Conservation (phyloP, 1,140 invertebrate genomes). For the Parapsyche elsis region DNA sequence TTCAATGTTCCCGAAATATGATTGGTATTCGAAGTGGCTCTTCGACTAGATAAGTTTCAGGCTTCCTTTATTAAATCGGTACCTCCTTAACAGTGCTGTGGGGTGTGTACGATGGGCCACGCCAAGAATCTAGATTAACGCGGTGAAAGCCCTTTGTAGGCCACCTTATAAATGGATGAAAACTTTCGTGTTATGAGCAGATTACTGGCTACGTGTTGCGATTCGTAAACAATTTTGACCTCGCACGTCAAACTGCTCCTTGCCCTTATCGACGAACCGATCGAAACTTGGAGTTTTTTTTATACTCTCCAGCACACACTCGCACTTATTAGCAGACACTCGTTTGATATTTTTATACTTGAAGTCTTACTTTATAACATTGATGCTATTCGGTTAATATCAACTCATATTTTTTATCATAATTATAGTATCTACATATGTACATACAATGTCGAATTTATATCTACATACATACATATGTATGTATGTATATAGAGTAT, state of each 20-base stretch:
- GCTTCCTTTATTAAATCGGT: slow-evolving; percentile 43
- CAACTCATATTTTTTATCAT: too few species aligned
- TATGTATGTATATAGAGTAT: too few species aligned
- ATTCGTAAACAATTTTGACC: slow-evolving; percentile 41
- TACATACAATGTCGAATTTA: neutral
- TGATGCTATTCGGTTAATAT: too few species aligned
- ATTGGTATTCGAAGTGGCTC: slow-evolving; percentile 15
- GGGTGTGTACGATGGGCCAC: neutral
- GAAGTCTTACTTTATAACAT: too few species aligned
- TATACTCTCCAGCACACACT: too few species aligned
- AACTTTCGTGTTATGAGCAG: slow-evolving; percentile 46
- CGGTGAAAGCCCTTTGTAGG: slow-evolving; percentile 5
- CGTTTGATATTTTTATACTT: too few species aligned
- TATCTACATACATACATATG: neutral
- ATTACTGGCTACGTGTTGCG: slow-evolving; percentile 50
- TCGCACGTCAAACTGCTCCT: slow-evolving; percentile 7
- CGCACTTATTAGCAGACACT: too few species aligned
- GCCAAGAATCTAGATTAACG: slow-evolving; percentile 39
- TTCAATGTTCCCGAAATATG: neutral
- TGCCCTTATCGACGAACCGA: neutral
- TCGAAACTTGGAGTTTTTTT: too few species aligned
- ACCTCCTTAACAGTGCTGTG: neutral
- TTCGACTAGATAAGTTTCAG: slow-evolving; percentile 28
- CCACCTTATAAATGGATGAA: slow-evolving; percentile 36
- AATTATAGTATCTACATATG: neutral